phyloP scores from a whole-genome alignment of 2,797 vertebrate genomes.

The Coracias cyanogaster region DNA sequence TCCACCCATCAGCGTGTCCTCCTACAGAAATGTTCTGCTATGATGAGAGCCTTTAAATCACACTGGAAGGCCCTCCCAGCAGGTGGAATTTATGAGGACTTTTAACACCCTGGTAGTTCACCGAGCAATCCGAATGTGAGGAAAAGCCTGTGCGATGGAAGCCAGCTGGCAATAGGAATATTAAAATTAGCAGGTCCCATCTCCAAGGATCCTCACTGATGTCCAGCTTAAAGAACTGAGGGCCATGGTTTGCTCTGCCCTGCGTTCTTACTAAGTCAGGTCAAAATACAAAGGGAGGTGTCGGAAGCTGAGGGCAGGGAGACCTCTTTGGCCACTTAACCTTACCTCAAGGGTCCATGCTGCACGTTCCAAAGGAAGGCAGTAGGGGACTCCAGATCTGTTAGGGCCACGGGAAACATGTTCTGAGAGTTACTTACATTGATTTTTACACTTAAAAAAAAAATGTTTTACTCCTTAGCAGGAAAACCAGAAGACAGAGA shows the following conservation, averaged over 20 bases:
- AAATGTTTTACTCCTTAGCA: neutral
- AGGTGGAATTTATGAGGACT: conserved; percentile 26
- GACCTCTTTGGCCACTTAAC: neutral
- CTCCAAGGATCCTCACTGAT: neutral
- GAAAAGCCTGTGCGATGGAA: fast-evolving
- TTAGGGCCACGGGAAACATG: neutral
- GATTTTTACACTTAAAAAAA: no score
- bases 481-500: neutral
- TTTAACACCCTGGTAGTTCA: neutral
- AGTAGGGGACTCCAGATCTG: neutral
- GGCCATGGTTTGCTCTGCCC: neutral
- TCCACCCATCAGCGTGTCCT: conserved; percentile 44
- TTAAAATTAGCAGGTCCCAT: neutral
- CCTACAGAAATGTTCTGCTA: conserved; percentile 41
- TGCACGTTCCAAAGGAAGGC: neutral
- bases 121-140: fast-evolving
- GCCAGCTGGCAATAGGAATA: neutral
- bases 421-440: neutral
- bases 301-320: neutral
- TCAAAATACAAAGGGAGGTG: fast-evolving
- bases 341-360: neutral
- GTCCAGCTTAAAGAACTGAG: fast-evolving
- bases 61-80: neutral
- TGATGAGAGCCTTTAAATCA: conserved; percentile 63
- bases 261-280: neutral